Evolutionary conservation across 2,113 vertebrate species (phyloP), one percentile per base, ranked within the genome.

Genomic region (Cochlearius cochlearius): DNA sequence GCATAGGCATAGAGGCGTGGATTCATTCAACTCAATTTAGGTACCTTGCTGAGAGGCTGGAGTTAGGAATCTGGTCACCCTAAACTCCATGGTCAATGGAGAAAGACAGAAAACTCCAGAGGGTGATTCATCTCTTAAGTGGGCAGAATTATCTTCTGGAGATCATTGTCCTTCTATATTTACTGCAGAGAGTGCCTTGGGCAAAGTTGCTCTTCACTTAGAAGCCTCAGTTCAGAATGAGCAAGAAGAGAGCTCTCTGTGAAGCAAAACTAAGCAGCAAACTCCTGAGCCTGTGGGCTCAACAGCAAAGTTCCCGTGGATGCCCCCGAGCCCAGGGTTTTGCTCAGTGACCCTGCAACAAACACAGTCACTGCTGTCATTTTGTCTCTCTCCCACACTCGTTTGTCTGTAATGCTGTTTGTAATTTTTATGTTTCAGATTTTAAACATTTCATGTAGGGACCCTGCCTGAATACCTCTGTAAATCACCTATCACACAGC

Each of bases 401-500:
- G 2, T 90, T 86, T 93, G 60, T 45, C 66, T 96, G 59, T 83
- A 88, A 87, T 68, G 49, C 34, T 90, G 87, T 90, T 97, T 93
- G 77, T 85, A 93, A 96, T 95, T 74, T 83, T 81, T 66, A 38
- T 62, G 69, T 82, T 94, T 92, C 66, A 94, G 80, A 47, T 87
- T 97, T 95, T 94, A 94, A 95, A 89, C 80, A 79, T 94, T 95
- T 94, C 66, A 90, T 87, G 69, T 91, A 88, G 73, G n/a, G 58
- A 82, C 55, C 36, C 79, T 92, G 89, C 72, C 95, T 88, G 92
- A 69, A 87, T 96, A 81, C 86, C 58, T 88, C 91, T 95, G 91
- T 88, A 92, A 85, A 91, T 81, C 92, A 90, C 75, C 93, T 94
- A 94, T 95, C 87, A 96, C 81, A 94, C 75, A 95, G 77, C 53